phyloP scores from a whole-genome alignment of 1,140 invertebrate species.

The Euschistus heros region DNA sequence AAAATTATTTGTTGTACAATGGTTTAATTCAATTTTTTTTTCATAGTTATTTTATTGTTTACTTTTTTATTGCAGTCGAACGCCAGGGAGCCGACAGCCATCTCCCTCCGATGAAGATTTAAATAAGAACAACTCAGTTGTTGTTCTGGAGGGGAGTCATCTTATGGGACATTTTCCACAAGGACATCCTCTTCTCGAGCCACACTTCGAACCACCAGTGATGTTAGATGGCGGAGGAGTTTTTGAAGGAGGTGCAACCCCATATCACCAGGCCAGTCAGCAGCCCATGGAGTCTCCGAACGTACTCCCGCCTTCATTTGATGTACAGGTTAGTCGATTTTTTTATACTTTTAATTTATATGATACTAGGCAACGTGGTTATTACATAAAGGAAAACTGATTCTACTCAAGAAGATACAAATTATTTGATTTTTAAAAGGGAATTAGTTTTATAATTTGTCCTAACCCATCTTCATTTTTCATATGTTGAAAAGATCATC shows the following conservation, averaged over 20 bases:
- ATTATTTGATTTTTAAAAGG: no score
- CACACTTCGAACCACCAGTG: constrained; percentile 31
- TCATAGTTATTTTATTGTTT: not conserved
- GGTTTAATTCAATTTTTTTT: no score
- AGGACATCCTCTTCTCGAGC: constrained; percentile 35
- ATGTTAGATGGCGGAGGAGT: constrained; percentile 25
- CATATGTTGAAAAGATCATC: no score
- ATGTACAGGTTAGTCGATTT: constrained; percentile 40
- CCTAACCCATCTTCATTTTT: no score
- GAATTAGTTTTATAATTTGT: no score
- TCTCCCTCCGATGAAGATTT: constrained; percentile 79
- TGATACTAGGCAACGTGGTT: no score
- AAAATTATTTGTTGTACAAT: no score
- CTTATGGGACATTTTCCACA: constrained; percentile 43
- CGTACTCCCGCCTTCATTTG: constrained; percentile 39
- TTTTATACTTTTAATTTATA: no score
- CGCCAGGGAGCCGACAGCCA: constrained; percentile 78
- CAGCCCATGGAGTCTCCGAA: constrained; percentile 41
- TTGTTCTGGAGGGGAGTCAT: constrained; percentile 37
- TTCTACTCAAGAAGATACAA: no score
- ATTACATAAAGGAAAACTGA: no score
- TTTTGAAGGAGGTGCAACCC: constrained; percentile 24
- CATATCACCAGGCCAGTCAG: constrained; percentile 41
- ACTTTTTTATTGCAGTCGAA: constrained; percentile 49
- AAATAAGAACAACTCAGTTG: constrained; percentile 41